phyloP scores from a whole-genome alignment of 2,888 invertebrate genomes.

The Spodoptera littoralis region DNA sequence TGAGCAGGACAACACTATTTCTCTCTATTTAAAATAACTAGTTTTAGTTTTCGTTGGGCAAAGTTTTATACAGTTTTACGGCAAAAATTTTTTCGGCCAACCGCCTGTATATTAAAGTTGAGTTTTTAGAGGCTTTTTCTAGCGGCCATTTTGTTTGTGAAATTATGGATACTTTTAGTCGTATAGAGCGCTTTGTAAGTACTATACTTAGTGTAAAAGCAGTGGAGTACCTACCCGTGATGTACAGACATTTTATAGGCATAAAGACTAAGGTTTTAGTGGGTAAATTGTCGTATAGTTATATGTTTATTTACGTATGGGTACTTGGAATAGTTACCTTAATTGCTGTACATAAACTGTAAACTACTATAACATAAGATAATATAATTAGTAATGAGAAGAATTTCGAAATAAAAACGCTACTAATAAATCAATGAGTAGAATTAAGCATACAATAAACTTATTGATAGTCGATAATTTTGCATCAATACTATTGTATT shows the following conservation, averaged over 20 bases:
- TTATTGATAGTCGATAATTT: too few relatives aligned
- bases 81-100: constrained; percentile 2
- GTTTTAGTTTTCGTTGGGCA: background rate
- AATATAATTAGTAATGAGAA: too few relatives aligned
- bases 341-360: too few relatives aligned
- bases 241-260: constrained; percentile 25
- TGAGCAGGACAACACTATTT: too few relatives aligned
- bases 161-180: constrained; percentile 48
- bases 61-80: background rate
- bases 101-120: constrained; percentile 23
- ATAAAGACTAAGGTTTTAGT: constrained; percentile 12
- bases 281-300: constrained; percentile 6
- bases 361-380: too few relatives aligned
- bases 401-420: too few relatives aligned
- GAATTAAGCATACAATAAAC: too few relatives aligned
- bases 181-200: constrained; percentile 36
- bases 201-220: constrained; percentile 48
- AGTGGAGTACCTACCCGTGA: constrained; percentile 21
- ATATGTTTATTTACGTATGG: too few relatives aligned
- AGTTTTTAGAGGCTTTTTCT: constrained; percentile 32
- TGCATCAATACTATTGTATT: too few relatives aligned
- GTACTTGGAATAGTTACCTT: too few relatives aligned
- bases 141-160: constrained; percentile 32
- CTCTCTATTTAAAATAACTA: background rate
- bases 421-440: too few relatives aligned